Base-by-base conservation (phyloP, 2,113 vertebrate species). In the Paratilapia polleni region DNA sequence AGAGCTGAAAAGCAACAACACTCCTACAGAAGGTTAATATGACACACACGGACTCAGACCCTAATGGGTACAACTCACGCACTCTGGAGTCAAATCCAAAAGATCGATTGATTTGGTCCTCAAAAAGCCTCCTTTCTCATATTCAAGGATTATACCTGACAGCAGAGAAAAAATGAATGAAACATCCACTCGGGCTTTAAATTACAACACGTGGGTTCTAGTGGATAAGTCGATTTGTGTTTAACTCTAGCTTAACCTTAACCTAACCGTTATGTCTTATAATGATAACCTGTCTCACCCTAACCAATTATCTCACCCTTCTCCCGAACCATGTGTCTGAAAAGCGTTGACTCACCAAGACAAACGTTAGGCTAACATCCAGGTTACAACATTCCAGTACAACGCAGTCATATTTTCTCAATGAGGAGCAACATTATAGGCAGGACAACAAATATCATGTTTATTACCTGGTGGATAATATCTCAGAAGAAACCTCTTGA, bases 401-500 rank as follows among this genome's bases (percentile, higher is more conserved):
- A 36, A 7, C 15, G 38, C 20, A 19, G 36, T 41, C 13, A 24
- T 26, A 47, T 47, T 5, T 26, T 41, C 22, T 68, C 22, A 14
- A 26, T 19, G 15, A 19, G 15, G 26, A 68, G 22, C 64, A 49
- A 66, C 4, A n/a, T 36, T 75, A 22, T 22, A 26, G 2, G 10
- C 8, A 52, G 6, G 10, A 49, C 43, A 28, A 20, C 15, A 56
- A 57, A 19, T 6, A 12, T 31, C 12, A 36, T 36, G 14, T 54
- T 17, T 41, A 17, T 92, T 96, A 99, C 98, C 98, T 95, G 98
- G 98, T 1, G 98, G 98, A 84, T 97, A 99, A 93, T 98, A 99
- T 38, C 98, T 95, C 6, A 99, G 95, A 66, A 97, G 92, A 66
- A 99, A 96, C 76, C 97, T 93, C 89, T 95, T 97, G 52, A 98